Evolutionary conservation across 2,797 vertebrate species (phyloP).

Genomic region (Eurystomus glaucurus): DNA sequence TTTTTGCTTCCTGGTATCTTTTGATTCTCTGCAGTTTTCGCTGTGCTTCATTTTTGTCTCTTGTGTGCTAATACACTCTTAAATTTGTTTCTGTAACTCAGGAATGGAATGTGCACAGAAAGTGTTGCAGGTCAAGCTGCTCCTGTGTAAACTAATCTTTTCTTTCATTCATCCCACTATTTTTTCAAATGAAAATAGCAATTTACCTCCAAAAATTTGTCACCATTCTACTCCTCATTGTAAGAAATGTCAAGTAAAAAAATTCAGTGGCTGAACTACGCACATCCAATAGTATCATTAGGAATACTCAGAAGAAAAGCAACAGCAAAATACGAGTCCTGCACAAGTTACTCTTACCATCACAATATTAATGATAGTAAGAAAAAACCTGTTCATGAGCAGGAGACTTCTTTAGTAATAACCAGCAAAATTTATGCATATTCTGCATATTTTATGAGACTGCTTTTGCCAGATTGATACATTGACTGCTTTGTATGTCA

Average conservation of each 20-base stretch:
- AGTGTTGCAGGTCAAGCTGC: background rate
- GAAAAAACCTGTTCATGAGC: background rate
- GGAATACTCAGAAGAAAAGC: background rate
- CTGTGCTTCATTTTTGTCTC: background rate
- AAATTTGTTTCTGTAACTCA: background rate
- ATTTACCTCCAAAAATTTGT: background rate
- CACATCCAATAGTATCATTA: background rate
- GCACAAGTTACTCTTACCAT: background rate
- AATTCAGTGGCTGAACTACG: background rate
- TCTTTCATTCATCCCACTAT: background rate
- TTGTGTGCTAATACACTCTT: background rate
- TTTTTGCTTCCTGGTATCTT: background rate
- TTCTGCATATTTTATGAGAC: background rate
- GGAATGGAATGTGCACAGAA: background rate
- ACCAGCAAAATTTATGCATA: background rate
- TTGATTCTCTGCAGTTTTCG: background rate
- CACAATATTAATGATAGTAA: background rate
- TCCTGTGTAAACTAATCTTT: background rate
- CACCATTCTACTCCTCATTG: background rate
- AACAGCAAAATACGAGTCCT: background rate
- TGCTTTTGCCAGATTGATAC: background rate
- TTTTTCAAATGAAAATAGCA: background rate
- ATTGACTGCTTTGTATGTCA: background rate
- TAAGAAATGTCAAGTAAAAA: background rate
- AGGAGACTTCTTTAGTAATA: background rate